Evolutionary conservation across 2,113 vertebrate species (phyloP).

Genomic region (Otolemur garnettii): DNA sequence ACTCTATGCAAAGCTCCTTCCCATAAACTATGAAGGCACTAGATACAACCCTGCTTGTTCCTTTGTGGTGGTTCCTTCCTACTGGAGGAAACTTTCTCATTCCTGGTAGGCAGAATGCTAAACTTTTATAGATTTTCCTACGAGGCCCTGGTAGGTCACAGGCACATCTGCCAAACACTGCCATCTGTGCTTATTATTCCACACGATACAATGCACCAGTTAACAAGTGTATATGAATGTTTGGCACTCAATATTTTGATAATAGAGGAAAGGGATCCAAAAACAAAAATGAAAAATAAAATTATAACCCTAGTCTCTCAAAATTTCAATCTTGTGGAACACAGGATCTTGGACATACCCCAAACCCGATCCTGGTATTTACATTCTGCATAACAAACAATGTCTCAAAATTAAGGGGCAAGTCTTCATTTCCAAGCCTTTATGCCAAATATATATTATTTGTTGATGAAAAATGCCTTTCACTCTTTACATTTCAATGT

Average conservation of each 20-base stretch:
- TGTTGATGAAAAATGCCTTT: constrained; percentile 56
- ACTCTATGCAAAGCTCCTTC: constrained; percentile 20
- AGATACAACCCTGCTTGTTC: background rate
- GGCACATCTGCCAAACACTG: background rate
- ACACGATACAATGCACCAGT: background rate
- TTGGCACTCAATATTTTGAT: background rate
- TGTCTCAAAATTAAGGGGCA: background rate
- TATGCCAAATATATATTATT: constrained; percentile 5
- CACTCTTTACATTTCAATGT: constrained; percentile 40
- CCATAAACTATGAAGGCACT: background rate
- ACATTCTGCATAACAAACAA: constrained; percentile 14
- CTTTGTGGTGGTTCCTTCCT: background rate
- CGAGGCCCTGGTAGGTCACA: background rate
- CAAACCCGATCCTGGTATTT: constrained; percentile 4
- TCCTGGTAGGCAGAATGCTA: background rate
- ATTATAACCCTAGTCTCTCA: background rate
- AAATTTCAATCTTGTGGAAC: constrained; percentile 18
- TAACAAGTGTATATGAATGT: background rate
- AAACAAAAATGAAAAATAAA: background rate
- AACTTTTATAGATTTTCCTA: background rate
- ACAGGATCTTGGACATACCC: background rate
- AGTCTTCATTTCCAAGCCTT: constrained; percentile 43
- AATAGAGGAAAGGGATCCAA: background rate
- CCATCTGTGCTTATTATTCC: background rate
- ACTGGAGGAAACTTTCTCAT: background rate